Evolutionary conservation across 2,888 invertebrate genomes (phyloP).

Genomic region (Dryobotodes eremita): DNA sequence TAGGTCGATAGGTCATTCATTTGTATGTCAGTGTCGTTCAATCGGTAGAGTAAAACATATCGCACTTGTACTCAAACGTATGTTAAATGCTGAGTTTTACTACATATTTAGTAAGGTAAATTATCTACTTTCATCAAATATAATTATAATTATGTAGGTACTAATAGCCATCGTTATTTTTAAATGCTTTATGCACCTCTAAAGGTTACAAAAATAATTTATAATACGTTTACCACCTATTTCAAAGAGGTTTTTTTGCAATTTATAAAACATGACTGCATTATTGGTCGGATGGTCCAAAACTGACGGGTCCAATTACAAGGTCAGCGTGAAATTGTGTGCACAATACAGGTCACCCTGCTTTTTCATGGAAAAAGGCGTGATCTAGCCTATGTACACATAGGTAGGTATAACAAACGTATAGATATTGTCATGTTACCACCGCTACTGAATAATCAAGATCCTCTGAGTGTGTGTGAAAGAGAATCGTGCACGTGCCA

Average conservation of each 20-base stretch:
- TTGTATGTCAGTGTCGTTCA: constrained; percentile 1
- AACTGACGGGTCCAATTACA: background rate
- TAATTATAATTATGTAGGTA: background rate
- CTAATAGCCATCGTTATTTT: no score
- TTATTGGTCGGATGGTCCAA: background rate
- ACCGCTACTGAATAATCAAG: background rate
- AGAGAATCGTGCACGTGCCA: background rate
- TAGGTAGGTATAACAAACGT: background rate
- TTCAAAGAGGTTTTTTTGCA: background rate
- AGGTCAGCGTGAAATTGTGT: background rate
- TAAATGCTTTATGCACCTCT: background rate
- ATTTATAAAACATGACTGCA: background rate
- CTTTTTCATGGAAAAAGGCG: background rate
- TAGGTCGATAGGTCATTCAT: constrained; percentile 29
- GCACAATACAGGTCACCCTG: background rate
- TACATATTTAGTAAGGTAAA: background rate
- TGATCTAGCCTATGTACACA: background rate
- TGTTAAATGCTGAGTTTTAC: background rate
- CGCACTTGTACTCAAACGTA: background rate
- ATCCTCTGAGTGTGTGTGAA: no score
- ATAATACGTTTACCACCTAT: background rate
- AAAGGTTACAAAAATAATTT: background rate
- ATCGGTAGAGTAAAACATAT: background rate
- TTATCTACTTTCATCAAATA: background rate
- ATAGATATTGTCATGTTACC: background rate